Base-by-base conservation (phyloP, 2,113 vertebrate genomes). In the Apodemus sylvaticus region DNA sequence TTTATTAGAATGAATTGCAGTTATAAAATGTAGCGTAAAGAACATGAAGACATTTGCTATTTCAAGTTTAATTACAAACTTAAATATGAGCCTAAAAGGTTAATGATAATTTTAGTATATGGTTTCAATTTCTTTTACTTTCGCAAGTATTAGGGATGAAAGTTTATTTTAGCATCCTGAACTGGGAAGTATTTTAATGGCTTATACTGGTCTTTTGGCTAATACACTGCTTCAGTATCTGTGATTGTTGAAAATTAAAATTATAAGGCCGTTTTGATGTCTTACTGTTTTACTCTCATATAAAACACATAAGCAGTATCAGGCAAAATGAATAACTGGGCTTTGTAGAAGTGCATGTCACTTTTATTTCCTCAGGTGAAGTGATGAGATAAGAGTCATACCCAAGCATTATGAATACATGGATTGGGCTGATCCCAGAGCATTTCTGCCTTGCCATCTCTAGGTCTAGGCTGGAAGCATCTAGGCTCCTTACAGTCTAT, bases 41-140 rank as follows among this genome's bases (percentile, higher is more conserved):
- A 36, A 96, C 2, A 70, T 55, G 31, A 93, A 51, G 39, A 77
- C 0, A 36, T 42, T 4, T 64, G 4, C 14, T 92, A n/a, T 36
- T n/a, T 92, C 1, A 1, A 73, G 7, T 66, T 86, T 74, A 94
- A 91, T 89, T 93, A 51, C 0, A 53, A 19, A 5, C 6, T 29
- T 71, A 89, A 92, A 71, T 81, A 16, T 90, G 29, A 94, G 24
- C 31, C 85, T 60, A 93, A 95, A 70, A 85, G 4, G 36, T 39
- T 89, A 91, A 77, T 62, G 29, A 55, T 94, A 78, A 90, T 58
- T 53, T 66, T 77, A 70, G 71, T 34, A 42, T 9, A 48, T 4
- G 19, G 78, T 58, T 86, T 85, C 39, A 85, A 85, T 83, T 4
- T 1, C 12, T 29, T 31, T 71, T 14, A 58, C 16, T 2, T 0